Evolutionary conservation across 2,797 vertebrate species (phyloP).

Genomic region (Rhincodon typus): DNA sequence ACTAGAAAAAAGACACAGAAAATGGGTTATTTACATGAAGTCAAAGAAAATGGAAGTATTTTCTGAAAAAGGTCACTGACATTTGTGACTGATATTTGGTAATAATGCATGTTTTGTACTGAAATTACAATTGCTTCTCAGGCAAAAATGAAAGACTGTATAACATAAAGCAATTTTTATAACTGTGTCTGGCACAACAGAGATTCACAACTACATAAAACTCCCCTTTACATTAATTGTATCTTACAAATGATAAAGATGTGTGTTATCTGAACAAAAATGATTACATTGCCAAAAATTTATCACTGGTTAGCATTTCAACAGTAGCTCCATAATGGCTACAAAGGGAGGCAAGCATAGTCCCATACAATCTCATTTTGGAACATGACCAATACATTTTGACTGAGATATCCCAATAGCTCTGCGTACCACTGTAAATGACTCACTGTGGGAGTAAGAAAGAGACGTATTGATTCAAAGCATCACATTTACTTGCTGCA

Average conservation of each 20-base stretch:
- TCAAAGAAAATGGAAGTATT: background rate
- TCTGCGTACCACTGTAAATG: background rate
- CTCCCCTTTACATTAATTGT: background rate
- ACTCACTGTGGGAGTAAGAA: background rate
- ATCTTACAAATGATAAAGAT: background rate
- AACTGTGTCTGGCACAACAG: background rate
- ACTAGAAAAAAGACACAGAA: background rate
- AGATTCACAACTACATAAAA: background rate
- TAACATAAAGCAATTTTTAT: background rate
- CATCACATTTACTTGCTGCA: background rate
- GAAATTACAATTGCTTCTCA: background rate
- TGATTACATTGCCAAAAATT: background rate
- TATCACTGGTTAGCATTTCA: constrained; percentile 13
- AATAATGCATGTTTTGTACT: background rate
- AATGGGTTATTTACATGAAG: background rate
- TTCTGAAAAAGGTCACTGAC: background rate
- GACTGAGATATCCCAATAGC: background rate
- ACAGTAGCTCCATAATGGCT: background rate
- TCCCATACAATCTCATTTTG: background rate
- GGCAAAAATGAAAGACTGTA: background rate
- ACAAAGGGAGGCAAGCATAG: background rate
- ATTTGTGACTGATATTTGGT: background rate
- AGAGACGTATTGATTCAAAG: background rate
- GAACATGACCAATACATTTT: background rate
- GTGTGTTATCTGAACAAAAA: background rate